Evolutionary conservation across 2,797 vertebrate species (phyloP), one percentile per base, ranked within the genome.

Genomic region (Furcifer pardalis): DNA sequence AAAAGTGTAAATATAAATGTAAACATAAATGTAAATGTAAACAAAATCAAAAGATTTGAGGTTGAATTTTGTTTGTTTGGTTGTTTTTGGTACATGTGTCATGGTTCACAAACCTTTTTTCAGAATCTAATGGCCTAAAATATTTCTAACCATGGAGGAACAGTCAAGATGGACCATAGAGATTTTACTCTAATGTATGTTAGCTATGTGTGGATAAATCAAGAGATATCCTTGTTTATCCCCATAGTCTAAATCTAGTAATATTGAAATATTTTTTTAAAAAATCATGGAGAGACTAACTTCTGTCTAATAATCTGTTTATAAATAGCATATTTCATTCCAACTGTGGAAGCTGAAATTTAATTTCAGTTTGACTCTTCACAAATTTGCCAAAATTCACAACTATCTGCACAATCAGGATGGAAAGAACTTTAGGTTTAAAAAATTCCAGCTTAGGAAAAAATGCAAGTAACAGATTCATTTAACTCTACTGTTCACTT

Each of bases 241-340:
- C 21, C 40, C 63, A 7, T 81, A 21, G 17, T 10, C 25, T 4
- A 56, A 62, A 83, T 37, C 37, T 82, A 84, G 89, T 88, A 90
- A 89, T 91, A 92, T 91, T 89, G 81, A 89, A 91, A 17, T 2
- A 86, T 84, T 84, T 85, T 86, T 78, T 76, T 85, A 85, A 84
- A 71, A 81, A 23, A 1, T 21, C 84, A 87, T 79, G 88, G 81
- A 85, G 86, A 90, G 86, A 49, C 77, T 88, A 71, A 69, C 86
- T 84, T 25, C 80, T 82, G 85, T 86, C 88, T 89, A 85, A 52
- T 46, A 66, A 44, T 71, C 35, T 85, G 73, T 87, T 88, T 89
- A 74, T 77, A 68, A 77, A 77, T 77, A n/a, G 65, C 84, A 85
- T 79, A 77, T 42, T 81, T 9, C 49, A 52, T 52, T 52, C 17